Conservation (phyloP, 2,888 invertebrate species). For the Dorcus hopei region DNA sequence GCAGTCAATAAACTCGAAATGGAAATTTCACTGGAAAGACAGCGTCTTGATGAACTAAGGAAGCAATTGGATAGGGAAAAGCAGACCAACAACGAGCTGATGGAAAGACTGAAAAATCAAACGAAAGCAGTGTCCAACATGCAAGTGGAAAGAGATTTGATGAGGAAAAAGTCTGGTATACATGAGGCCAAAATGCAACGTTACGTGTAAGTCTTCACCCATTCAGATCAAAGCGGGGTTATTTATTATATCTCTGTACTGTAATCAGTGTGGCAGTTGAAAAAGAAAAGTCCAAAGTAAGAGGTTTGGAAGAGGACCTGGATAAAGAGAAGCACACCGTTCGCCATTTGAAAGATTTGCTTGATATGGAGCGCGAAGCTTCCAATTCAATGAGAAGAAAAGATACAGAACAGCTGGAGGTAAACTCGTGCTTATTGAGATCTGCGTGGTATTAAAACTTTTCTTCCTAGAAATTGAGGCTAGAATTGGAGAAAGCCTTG, state of each 20-base stretch:
- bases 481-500: slow-evolving; percentile 21
- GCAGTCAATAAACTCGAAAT: slow-evolving; percentile 28
- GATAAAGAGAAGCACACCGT: slow-evolving; percentile 24
- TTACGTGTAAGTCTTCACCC: slow-evolving; percentile 18
- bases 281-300: slow-evolving; percentile 26
- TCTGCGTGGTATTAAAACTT: neutral
- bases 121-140: slow-evolving; percentile 28
- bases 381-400: slow-evolving; percentile 13
- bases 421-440: slow-evolving; percentile 3
- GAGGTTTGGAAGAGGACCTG: slow-evolving; percentile 29
- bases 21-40: slow-evolving; percentile 27
- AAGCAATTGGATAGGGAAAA: slow-evolving; percentile 26
- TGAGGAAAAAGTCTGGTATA: slow-evolving; percentile 25
- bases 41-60: slow-evolving; percentile 29
- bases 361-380: slow-evolving; percentile 21
- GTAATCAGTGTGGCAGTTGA: slow-evolving; percentile 24
- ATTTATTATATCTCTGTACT: slow-evolving; percentile 6
- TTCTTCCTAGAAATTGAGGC: slow-evolving; percentile 18
- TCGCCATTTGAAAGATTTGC: slow-evolving; percentile 22
- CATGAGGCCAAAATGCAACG: slow-evolving; percentile 29
- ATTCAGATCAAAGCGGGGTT: neutral
- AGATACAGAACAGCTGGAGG: slow-evolving; percentile 23
- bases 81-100: slow-evolving; percentile 28
- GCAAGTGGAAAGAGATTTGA: slow-evolving; percentile 30
- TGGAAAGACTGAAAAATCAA: slow-evolving; percentile 24